Evolutionary conservation across 1,140 invertebrate species (phyloP), one percentile per base, ranked within the genome.

Genomic region (Pseudomyrmex sp.): DNA sequence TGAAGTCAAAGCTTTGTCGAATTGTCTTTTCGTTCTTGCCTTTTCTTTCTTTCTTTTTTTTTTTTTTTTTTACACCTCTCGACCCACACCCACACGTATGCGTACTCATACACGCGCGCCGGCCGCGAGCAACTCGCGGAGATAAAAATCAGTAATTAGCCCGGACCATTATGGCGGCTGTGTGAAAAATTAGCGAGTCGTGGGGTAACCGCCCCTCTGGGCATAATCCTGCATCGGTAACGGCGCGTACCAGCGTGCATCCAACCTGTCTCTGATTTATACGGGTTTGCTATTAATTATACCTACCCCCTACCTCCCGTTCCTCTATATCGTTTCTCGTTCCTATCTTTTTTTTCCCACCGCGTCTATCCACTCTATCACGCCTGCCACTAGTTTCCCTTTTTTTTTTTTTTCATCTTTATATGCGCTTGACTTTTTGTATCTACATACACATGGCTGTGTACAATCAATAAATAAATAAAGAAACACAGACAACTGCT

Each of bases 131-230:
- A 85, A 82, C 73, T 87, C 87, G 86, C 82, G 85, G 69, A 93
- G 93, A 93, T 94, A 94, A 94, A 94, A 93, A 94, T 94, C 93
- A 94, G 93, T 93, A 94, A 93, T 94, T 93, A 94, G 92, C 93
- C 93, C 87, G 92, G 92, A 93, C 92, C 93, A 93, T 94, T 93
- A 94, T 93, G 93, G 93, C 92, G 92, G 91, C 89, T 91, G 92
- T 93, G 93, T 94, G 93, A 94, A 94, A 94, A 94, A 93, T 94
- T 94, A 93, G 93, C 93, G 90, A 91, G 91, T 93, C 89, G 90
- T 84, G 91, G 92, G 90, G 90, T 93, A 93, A 93, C 92, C 92
- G 90, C 88, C 92, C 93, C 93, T 93, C 89, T 92, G 93, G 93
- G 93, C 89, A 93, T 91, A 90, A 91, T 92, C 90, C 90, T 86